A percentile compares a stretch with the other conserved stretches of the same genome.
These are phyloP conservation scores for Coptodon bakossiorum DNA, from an alignment of 2,113 vertebrate species.

Conservation along the genomic window DNA sequence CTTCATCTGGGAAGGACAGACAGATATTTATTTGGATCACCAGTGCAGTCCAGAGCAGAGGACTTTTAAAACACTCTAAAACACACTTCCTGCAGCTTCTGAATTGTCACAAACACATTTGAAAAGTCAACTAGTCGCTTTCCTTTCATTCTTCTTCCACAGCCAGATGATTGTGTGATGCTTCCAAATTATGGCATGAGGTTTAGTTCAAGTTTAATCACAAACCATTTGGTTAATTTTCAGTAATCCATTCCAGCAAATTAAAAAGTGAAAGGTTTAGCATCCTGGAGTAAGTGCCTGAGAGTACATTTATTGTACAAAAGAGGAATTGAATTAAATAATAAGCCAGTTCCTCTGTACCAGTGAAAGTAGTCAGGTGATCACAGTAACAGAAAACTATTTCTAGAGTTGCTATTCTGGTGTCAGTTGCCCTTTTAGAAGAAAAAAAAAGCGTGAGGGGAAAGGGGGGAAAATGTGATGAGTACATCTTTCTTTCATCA, in stretches of 20 bases:
- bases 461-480: constrained; percentile 36
- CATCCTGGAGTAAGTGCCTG: not conserved
- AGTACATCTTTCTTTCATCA: constrained; percentile 87
- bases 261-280: not conserved
- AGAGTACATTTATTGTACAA: not conserved
- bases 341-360: not conserved
- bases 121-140: not conserved
- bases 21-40: not conserved
- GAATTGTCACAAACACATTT: not conserved
- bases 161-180: accelerated
- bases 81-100: not conserved
- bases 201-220: not conserved
- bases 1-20: constrained; percentile 78
- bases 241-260: not conserved
- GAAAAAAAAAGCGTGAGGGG: constrained; percentile 33
- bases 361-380: not conserved
- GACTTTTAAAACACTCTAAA: not conserved
- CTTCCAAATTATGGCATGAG: accelerated
- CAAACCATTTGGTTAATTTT: not conserved
- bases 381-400: not conserved
- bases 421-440: not conserved
- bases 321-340: not conserved
- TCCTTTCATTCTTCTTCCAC: not conserved
- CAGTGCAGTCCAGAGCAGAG: not conserved
- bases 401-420: not conserved